Conservation (phyloP, 2,113 vertebrate genomes). For the Geothlypis trichas region DNA sequence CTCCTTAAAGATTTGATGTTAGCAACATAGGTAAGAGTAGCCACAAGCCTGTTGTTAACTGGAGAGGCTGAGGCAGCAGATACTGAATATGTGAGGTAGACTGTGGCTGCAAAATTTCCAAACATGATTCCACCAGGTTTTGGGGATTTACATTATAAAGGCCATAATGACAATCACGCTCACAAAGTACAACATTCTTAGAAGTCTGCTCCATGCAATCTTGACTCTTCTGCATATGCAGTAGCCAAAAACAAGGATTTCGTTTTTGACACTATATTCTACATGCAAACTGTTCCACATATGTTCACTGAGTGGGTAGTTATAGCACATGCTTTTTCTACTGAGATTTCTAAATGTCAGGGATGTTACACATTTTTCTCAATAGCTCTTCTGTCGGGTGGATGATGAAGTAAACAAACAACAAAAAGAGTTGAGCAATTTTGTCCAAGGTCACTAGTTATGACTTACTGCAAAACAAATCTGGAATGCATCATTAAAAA, state of each 20-base stretch:
- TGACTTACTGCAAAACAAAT: not conserved
- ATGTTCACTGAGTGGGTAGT: slow-evolving; percentile 3
- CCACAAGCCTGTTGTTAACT: not conserved
- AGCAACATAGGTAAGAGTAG: not conserved
- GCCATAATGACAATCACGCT: not conserved
- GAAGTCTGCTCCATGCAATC: not conserved
- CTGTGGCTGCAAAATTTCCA: not conserved
- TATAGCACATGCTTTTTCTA: not conserved
- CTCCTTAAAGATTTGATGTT: not conserved
- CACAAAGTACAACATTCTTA: not conserved
- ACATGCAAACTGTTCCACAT: slow-evolving; percentile 40
- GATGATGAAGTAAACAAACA: not conserved
- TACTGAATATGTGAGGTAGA: not conserved
- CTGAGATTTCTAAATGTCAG: slow-evolving; percentile 9
- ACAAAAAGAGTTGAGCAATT: not conserved
- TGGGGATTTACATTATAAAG: not conserved
- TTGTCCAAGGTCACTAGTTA: slow-evolving; percentile 26
- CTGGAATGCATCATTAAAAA: not conserved
- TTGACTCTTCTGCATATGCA: slow-evolving; percentile 13
- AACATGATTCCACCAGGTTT: not conserved
- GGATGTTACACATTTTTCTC: not conserved
- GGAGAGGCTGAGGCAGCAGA: not conserved
- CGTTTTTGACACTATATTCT: slow-evolving; percentile 18
- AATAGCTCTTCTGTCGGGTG: not conserved
- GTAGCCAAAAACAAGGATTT: not conserved